Evolutionary conservation across 2,797 vertebrate species (phyloP).

Genomic region (Nothura maculosa): DNA sequence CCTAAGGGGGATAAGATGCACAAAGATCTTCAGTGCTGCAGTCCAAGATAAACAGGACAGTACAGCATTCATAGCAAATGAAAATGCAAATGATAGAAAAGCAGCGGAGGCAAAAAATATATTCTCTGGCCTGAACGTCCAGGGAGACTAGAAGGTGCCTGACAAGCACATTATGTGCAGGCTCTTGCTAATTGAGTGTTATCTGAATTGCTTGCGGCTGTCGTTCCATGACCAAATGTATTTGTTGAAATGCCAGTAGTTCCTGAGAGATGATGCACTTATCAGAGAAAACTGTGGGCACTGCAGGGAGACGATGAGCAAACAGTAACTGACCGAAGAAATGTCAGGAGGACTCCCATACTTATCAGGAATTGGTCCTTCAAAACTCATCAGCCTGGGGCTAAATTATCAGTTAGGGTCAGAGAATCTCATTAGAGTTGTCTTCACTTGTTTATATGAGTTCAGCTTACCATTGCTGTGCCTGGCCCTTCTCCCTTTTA

Average conservation of each 20-base stretch:
- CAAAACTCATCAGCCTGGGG: not conserved
- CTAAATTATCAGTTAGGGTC: not conserved
- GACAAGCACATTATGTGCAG: slow-evolving; percentile 42
- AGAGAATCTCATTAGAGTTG: not conserved
- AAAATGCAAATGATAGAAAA: slow-evolving; percentile 63
- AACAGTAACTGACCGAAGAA: not conserved
- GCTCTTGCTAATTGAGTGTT: slow-evolving; percentile 40
- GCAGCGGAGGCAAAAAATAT: not conserved
- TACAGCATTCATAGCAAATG: slow-evolving; percentile 41
- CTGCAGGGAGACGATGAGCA: not conserved
- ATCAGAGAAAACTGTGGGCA: not conserved
- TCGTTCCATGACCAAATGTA: slow-evolving; percentile 25
- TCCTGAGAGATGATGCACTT: not conserved
- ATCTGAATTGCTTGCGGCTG: slow-evolving; percentile 10
- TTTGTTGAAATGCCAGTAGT: slow-evolving; percentile 20
- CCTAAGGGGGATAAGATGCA: slow-evolving; percentile 29
- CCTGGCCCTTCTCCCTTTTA: not conserved
- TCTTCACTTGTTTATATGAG: not conserved
- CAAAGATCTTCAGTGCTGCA: slow-evolving; percentile 33
- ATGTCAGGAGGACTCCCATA: not conserved
- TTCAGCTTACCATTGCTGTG: not conserved
- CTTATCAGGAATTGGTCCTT: not conserved
- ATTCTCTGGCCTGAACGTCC: slow-evolving; percentile 16
- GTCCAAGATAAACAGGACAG: slow-evolving; percentile 56
- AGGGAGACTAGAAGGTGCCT: slow-evolving; percentile 9